phyloP scores from a whole-genome alignment of 2,888 invertebrate species.

The Itoplectis maculator region DNA sequence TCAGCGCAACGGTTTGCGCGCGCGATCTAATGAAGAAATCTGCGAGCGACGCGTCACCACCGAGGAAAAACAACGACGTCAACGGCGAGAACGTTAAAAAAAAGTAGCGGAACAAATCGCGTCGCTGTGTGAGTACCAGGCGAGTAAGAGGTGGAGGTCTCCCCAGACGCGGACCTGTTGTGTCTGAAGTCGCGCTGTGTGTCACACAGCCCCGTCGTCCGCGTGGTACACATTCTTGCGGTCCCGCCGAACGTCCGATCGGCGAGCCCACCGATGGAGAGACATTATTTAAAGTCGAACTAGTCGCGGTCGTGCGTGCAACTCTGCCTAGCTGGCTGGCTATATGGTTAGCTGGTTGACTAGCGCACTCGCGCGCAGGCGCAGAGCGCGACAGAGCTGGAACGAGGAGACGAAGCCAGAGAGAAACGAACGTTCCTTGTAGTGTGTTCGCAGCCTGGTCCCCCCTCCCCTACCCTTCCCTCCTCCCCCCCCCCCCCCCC shows the following conservation, averaged over 20 bases:
- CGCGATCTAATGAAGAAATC: constrained; percentile 45
- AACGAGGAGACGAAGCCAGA: constrained; percentile 21
- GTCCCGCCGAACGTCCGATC: constrained; percentile 75
- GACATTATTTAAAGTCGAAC: constrained; percentile 79
- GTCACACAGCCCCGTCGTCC: constrained; percentile 31
- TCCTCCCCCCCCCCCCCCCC: background rate
- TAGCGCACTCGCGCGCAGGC: background rate
- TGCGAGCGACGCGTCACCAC: background rate
- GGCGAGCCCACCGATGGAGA: constrained; percentile 78
- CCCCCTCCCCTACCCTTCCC: background rate
- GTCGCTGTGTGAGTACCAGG: background rate
- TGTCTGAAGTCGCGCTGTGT: constrained; percentile 51
- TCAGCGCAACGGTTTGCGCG: background rate
- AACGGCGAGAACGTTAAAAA: background rate
- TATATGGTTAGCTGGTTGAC: too few species aligned
- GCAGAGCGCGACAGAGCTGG: constrained; percentile 16
- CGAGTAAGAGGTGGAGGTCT: constrained; percentile 1
- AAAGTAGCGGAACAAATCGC: constrained; percentile 40
- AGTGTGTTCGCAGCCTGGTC: constrained; percentile 12
- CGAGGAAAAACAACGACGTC: background rate
- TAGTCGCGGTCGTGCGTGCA: constrained; percentile 68
- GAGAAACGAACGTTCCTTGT: constrained; percentile 56
- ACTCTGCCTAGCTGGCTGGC: background rate
- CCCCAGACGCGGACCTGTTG: constrained; percentile 56
- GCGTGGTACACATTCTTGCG: constrained; percentile 67